Percentiles rank a stretch among this genome's conserved stretches.
Evolutionary conservation across 2,113 vertebrate genomes (phyloP).

Genomic region (Colius striatus): DNA sequence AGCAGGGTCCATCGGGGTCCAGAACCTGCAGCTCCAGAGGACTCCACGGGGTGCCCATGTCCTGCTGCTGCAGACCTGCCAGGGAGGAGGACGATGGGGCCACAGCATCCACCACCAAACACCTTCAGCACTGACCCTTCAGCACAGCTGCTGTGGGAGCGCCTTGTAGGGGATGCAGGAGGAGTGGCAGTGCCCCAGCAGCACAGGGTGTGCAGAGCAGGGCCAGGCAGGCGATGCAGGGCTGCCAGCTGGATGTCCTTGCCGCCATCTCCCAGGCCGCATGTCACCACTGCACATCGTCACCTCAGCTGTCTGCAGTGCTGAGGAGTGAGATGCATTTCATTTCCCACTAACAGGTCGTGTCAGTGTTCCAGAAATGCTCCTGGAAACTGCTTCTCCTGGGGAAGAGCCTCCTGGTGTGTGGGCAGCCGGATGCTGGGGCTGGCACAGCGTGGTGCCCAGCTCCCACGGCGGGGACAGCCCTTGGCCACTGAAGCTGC

Average conservation of each 20-base stretch:
- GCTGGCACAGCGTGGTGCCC: background rate
- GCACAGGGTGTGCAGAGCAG: background rate
- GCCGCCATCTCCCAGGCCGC: background rate
- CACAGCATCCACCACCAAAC: background rate
- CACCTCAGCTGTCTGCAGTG: background rate
- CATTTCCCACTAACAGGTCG: background rate
- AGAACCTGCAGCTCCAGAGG: background rate
- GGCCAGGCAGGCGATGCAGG: background rate
- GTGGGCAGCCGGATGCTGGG: background rate
- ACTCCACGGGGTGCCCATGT: background rate
- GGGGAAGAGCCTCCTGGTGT: background rate
- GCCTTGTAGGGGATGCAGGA: background rate
- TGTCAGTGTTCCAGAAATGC: background rate
- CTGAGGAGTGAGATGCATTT: background rate
- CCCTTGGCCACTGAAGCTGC: background rate
- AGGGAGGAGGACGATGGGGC: background rate
- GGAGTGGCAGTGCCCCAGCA: background rate
- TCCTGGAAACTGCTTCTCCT: background rate
- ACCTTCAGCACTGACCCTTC: background rate
- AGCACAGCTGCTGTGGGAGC: background rate
- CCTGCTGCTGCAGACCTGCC: fast-evolving
- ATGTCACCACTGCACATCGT: fast-evolving
- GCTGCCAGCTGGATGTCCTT: background rate
- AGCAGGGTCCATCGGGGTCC: background rate
- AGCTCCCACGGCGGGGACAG: fast-evolving